Evolutionary conservation across 2,888 invertebrate species (phyloP).

Genomic region (Chalcosyrphus nemorum): DNA sequence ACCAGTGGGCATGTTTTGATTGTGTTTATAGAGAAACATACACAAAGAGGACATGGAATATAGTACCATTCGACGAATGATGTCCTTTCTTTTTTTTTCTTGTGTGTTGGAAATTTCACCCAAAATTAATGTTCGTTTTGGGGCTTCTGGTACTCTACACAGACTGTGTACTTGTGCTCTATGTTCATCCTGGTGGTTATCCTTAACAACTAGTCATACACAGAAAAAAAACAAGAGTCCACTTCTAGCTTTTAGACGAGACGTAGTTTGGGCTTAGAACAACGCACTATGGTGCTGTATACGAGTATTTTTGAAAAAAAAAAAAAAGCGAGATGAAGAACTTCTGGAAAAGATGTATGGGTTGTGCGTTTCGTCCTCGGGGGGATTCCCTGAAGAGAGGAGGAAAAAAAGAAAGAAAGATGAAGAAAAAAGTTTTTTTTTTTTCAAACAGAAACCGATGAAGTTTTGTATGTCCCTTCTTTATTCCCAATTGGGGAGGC

Average conservation of each 20-base stretch:
- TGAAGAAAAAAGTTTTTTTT: conserved; percentile 1
- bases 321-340: not conserved
- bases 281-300: conserved; percentile 10
- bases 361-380: conserved; percentile 2
- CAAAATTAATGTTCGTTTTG: conserved; percentile 51
- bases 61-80: conserved; percentile 27
- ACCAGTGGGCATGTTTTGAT: conserved; percentile 67
- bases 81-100: too few species aligned
- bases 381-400: conserved; percentile 20
- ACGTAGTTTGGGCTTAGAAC: not conserved
- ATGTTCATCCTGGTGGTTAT: too few species aligned
- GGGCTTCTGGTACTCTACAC: not conserved
- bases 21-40: conserved; percentile 42
- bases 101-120: conserved; percentile 38
- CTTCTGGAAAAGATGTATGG: not conserved
- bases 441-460: conserved; percentile 17
- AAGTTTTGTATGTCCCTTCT: conserved; percentile 44
- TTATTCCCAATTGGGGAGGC: conserved; percentile 34
- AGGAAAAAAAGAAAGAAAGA: conserved; percentile 23
- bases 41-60: not conserved
- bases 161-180: conserved; percentile 28
- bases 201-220: conserved; percentile 9
- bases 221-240: conserved; percentile 17
- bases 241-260: not conserved
- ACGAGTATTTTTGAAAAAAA: not conserved